Evolutionary conservation across 2,113 vertebrate species (phyloP).

Genomic region (Xiphorhynchus elegans): DNA sequence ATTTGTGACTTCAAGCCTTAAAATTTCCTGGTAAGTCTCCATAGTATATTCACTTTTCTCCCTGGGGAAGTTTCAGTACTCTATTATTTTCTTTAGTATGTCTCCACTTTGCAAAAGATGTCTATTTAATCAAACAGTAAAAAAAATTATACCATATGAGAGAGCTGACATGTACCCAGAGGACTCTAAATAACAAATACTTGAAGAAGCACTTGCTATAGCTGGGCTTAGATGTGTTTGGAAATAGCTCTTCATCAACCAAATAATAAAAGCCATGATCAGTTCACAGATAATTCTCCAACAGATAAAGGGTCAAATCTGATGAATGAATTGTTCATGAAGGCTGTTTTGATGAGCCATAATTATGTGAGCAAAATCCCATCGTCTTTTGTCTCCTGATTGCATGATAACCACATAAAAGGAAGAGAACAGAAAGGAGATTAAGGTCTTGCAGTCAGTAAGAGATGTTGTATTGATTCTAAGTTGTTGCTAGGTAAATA

Average conservation of each 20-base stretch:
- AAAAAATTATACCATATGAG: neutral
- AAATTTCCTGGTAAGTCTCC: neutral
- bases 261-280: constrained; percentile 27
- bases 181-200: neutral
- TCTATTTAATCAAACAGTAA: neutral
- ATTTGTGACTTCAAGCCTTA: neutral
- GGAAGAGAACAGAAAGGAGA: neutral
- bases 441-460: neutral
- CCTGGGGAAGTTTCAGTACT: neutral
- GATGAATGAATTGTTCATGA: constrained; percentile 14
- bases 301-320: neutral
- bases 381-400: neutral
- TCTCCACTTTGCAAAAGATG: neutral
- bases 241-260: constrained; percentile 25
- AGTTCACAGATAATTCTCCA: constrained; percentile 4
- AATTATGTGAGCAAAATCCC: constrained; percentile 8
- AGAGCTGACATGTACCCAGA: neutral
- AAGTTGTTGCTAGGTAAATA: constrained; percentile 64
- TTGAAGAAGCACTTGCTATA: neutral
- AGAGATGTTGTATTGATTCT: constrained; percentile 33
- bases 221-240: neutral
- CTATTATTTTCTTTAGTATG: neutral
- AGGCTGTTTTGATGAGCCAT: constrained; percentile 32
- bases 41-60: neutral
- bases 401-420: constrained; percentile 34